phyloP scores from a whole-genome alignment of 2,113 vertebrate genomes.

The Cichladusa arquata region DNA sequence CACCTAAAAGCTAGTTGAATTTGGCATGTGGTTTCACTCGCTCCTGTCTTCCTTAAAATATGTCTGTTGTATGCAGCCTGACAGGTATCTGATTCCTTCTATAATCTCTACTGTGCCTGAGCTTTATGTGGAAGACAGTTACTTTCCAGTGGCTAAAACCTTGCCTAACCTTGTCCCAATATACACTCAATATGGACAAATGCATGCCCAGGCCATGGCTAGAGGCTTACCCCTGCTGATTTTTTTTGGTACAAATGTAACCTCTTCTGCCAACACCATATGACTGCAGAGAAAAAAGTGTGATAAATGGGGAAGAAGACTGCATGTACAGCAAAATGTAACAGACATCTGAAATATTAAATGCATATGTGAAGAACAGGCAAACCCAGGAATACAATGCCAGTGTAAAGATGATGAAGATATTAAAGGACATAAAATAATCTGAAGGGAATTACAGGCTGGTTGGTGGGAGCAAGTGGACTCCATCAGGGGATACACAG shows the following conservation, averaged over 20 bases:
- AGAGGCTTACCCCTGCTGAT: rapidly evolving
- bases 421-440: neutral
- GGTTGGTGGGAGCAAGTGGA: neutral
- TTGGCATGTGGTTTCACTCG: neutral
- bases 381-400: neutral
- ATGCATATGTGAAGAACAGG: neutral
- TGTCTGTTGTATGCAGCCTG: neutral
- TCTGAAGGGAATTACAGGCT: neutral
- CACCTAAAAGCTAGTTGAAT: neutral
- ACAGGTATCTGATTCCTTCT: neutral
- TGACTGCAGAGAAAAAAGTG: neutral
- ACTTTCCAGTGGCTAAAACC: neutral
- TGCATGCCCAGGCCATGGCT: neutral
- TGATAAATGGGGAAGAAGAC: neutral
- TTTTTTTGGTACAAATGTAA: neutral
- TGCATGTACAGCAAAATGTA: neutral
- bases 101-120: neutral
- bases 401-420: neutral
- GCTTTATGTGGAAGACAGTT: neutral
- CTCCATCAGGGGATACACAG: neutral
- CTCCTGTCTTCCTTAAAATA: neutral
- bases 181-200: no score
- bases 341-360: neutral
- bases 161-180: neutral
- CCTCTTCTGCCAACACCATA: neutral